Conservation (phyloP, 2,797 vertebrate genomes). For the Cryptoblepharus egeriae region DNA sequence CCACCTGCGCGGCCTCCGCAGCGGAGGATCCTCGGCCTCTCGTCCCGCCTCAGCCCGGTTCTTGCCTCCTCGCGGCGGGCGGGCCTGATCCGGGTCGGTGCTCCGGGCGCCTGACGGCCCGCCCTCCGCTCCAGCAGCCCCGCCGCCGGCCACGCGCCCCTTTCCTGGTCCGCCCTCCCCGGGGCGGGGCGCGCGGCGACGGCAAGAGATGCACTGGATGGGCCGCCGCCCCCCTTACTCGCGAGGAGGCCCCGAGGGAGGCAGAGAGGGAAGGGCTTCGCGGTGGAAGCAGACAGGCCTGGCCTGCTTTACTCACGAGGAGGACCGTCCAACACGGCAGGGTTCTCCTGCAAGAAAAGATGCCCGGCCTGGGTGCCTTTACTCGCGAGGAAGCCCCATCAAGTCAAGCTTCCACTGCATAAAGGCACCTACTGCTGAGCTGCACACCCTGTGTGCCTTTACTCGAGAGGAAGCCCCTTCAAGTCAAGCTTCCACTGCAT, state of each 20-base stretch:
- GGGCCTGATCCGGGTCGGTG: neutral
- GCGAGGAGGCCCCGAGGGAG: too few relatives aligned
- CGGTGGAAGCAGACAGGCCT: too few relatives aligned
- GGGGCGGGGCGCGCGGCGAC: slow-evolving; percentile 35
- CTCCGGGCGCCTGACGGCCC: too few relatives aligned
- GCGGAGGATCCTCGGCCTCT: neutral
- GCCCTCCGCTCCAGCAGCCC: slow-evolving; percentile 12
- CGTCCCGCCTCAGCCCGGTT: neutral
- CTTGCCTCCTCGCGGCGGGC: neutral
- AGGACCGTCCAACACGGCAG: neutral
- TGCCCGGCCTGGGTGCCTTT: neutral
- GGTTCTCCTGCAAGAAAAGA: neutral
- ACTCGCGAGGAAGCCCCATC: neutral
- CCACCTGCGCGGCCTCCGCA: neutral
- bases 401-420: too few relatives aligned
- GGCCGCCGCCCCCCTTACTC: neutral
- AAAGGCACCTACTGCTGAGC: too few relatives aligned
- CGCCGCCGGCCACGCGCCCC: slow-evolving; percentile 1
- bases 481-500: too few relatives aligned
- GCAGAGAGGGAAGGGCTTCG: too few relatives aligned
- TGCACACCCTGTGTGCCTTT: neutral
- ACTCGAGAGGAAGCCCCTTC: neutral
- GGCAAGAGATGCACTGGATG: neutral
- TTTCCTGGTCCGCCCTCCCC: slow-evolving; percentile 7
- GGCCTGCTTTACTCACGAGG: neutral